Percentiles rank a stretch among this genome's conserved stretches.
Conservation (phyloP, 2,888 invertebrate genomes). For the Andricus quercusramuli region DNA sequence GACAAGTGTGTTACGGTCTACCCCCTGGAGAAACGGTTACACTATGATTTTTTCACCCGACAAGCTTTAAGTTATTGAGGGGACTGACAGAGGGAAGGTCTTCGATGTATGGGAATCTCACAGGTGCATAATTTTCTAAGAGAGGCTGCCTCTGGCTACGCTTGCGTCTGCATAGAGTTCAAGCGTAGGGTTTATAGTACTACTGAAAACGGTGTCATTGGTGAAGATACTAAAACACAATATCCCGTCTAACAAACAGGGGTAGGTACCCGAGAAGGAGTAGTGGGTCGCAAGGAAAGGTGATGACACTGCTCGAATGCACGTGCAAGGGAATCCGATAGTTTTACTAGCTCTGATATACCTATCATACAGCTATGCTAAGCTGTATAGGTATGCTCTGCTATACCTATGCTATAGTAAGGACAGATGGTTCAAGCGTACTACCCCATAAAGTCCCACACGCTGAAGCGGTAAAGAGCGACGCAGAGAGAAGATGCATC, state of each 20-base stretch:
- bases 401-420: constrained; percentile 30
- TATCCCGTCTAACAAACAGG: constrained; percentile 66
- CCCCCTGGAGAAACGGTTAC: constrained; percentile 74
- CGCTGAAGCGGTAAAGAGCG: constrained; percentile 69
- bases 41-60: constrained; percentile 69
- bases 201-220: constrained; percentile 48
- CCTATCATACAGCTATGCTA: too few species aligned
- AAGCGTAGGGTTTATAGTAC: constrained; percentile 54
- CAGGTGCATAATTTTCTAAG: constrained; percentile 76
- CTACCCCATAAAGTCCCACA: constrained; percentile 69
- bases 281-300: constrained; percentile 63
- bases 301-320: constrained; percentile 77
- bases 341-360: constrained; percentile 49
- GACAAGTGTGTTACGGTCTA: constrained; percentile 73
- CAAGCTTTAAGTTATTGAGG: constrained; percentile 66
- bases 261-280: constrained; percentile 47
- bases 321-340: constrained; percentile 78
- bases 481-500: constrained; percentile 17
- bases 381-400: constrained; percentile 26
- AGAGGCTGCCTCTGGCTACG: constrained; percentile 64
- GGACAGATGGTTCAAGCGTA: constrained; percentile 72
- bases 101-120: constrained; percentile 76
- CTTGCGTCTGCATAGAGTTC: constrained; percentile 50
- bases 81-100: constrained; percentile 63
- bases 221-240: constrained; percentile 76